phyloP scores from a whole-genome alignment of 2,797 vertebrate species.

The Salmo trutta region DNA sequence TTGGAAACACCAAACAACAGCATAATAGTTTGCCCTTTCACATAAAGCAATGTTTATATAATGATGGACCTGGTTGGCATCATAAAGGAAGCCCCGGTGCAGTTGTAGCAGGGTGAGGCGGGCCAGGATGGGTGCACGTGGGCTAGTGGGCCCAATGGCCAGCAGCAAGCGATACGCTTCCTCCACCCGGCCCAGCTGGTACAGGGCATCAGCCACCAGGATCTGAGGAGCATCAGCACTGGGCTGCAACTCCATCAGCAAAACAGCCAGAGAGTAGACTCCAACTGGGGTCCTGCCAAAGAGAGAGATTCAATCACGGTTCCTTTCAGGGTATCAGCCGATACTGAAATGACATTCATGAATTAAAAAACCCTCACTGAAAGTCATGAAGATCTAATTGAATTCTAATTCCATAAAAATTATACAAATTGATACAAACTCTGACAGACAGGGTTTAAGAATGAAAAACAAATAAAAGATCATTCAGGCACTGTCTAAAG shows the following conservation, averaged over 20 bases:
- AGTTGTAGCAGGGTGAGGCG: conserved; percentile 89
- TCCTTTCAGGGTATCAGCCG: not conserved
- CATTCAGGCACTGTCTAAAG: not conserved
- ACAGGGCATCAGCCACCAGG: conserved; percentile 89
- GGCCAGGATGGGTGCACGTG: conserved; percentile 79
- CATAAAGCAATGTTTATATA: not conserved
- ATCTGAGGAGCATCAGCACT: conserved; percentile 75
- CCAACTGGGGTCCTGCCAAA: conserved; percentile 79
- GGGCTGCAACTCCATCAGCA: conserved; percentile 85
- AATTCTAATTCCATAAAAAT: not conserved
- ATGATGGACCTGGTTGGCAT: conserved; percentile 85
- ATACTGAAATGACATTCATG: not conserved
- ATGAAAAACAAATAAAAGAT: not conserved
- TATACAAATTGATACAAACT: not conserved
- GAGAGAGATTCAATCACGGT: not conserved
- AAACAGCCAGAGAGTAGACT: conserved; percentile 82
- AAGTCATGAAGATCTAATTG: not conserved
- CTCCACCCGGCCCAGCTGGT: conserved; percentile 81
- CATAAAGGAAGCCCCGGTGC: conserved; percentile 84
- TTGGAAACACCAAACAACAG: too few relatives aligned
- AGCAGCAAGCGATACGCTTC: conserved; percentile 86
- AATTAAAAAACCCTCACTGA: not conserved
- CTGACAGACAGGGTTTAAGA: not conserved
- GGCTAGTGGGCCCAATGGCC: conserved; percentile 72
- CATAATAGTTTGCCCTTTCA: too few relatives aligned